Percentiles rank a stretch among this genome's conserved stretches.
Conservation (phyloP, 1,140 invertebrate species). For the Drosophila pruinosa region DNA sequence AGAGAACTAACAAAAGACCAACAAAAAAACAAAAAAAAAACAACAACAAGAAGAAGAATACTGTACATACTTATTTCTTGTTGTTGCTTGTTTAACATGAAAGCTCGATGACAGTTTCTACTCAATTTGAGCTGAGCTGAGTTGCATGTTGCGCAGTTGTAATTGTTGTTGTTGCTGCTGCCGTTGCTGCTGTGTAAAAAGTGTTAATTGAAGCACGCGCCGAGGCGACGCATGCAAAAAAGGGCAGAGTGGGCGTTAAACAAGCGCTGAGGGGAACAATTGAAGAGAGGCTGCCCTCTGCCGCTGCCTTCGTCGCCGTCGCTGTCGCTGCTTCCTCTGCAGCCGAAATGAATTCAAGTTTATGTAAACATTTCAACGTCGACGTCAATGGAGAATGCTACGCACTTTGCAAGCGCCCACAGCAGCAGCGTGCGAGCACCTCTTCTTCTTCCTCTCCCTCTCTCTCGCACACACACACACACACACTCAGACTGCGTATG, state of each 20-base stretch:
- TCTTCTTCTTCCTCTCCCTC: neutral
- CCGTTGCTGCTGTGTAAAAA: constrained; percentile 35
- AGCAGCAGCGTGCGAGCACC: neutral
- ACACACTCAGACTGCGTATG: neutral
- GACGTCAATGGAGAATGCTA: constrained; percentile 50
- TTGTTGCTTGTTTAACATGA: constrained; percentile 32
- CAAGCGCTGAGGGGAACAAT: neutral
- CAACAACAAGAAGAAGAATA: neutral
- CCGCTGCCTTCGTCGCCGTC: neutral
- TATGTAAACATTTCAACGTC: constrained; percentile 70
- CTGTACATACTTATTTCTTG: constrained; percentile 8
- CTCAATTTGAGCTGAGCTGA: constrained; percentile 9
- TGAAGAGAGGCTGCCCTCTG: neutral
- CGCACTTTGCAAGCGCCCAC: constrained; percentile 37
- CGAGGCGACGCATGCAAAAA: constrained; percentile 10
- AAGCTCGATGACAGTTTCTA: constrained; percentile 37
- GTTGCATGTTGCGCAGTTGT: constrained; percentile 39
- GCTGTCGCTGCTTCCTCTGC: constrained; percentile 20
- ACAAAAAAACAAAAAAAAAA: neutral
- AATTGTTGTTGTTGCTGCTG: constrained; percentile 5
- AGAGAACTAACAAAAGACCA: neutral
- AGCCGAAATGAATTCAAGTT: constrained; percentile 64
- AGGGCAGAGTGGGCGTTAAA: constrained; percentile 20
- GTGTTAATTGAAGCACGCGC: constrained; percentile 77
- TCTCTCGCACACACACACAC: neutral